Evolutionary conservation across 2,888 invertebrate genomes (phyloP).

Genomic region (Empis livida): DNA sequence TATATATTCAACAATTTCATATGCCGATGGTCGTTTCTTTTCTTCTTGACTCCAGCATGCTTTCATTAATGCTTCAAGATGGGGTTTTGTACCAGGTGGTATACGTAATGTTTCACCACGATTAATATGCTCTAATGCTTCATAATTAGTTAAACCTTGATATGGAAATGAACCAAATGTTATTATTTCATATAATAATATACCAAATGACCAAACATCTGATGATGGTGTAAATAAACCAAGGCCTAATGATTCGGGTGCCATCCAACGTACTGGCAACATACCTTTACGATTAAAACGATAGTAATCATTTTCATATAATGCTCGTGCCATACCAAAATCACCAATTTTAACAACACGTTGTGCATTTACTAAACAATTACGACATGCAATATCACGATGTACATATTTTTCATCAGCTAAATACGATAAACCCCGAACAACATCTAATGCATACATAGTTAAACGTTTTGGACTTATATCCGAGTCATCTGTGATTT

Average conservation of each 20-base stretch:
- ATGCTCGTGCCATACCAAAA: conserved; percentile 85
- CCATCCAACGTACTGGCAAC: conserved; percentile 88
- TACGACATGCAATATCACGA: conserved; percentile 71
- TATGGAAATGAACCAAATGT: conserved; percentile 87
- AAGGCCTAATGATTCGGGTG: conserved; percentile 70
- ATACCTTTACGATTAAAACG: conserved; percentile 76
- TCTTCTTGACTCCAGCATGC: conserved; percentile 67
- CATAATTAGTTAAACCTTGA: conserved; percentile 72
- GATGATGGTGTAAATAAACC: conserved; percentile 77
- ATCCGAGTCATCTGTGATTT: conserved; percentile 50
- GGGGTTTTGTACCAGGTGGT: conserved; percentile 65
- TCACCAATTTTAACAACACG: conserved; percentile 65
- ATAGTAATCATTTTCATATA: conserved; percentile 81
- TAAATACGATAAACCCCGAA: conserved; percentile 72
- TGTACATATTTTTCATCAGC: conserved; percentile 78
- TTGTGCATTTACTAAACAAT: conserved; percentile 63
- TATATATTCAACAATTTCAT: conserved; percentile 68
- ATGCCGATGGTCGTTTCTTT: conserved; percentile 58
- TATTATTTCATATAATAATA: conserved; percentile 74
- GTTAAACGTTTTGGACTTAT: conserved; percentile 69
- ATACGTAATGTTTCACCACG: conserved; percentile 57
- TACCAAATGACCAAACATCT: conserved; percentile 85
- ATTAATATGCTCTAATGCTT: conserved; percentile 71
- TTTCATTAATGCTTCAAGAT: conserved; percentile 67
- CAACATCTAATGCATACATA: conserved; percentile 76